Base-by-base conservation (phyloP, 2,797 vertebrate species). In the Orientallactaga sibirica region DNA sequence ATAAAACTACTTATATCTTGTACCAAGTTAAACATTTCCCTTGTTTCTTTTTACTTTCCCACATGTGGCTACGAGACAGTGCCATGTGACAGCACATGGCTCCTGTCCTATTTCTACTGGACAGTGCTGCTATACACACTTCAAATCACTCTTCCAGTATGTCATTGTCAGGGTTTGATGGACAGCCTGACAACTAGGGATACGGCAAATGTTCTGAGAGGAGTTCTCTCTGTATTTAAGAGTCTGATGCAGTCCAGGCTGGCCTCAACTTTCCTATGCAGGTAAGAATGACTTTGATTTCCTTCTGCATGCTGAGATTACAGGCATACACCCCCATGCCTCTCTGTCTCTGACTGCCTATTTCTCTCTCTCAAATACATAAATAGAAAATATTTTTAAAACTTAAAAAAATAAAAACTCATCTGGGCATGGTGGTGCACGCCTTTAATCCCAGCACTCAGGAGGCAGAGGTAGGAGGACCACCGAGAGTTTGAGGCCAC, bases 41-140 rank as follows among this genome's bases (percentile, higher is more conserved):
- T 43, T 52, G 41, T 58, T 79, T 90, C 24, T 48, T 88, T 75
- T 76, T 58, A 76, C 22, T 89, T 83, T 88, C 89, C 33, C 58
- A 80, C 62, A 78, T 22, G n/a, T 25, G 66, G 74, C 66, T 70
- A 62, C 41, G 37, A 83, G 41, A 64, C 77, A 89, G 52, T 41
- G 12, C 52, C 27, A 43, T 75, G 88, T 25, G 48, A 12, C n/a
- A n/a, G 2, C 4, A n/a, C 7, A 33, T 25, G 70, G 43, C 20
- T 81, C 24, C 29, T 1, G 41, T 33, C 85, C 16, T 68, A 22
- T 37, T 73, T 78, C 58, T 67, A 33, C 0, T 22, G 11, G 43
- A 67, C n/a, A 79, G 61, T 25, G 64, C 4, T 48, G 61, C 41
- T 43, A 3, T 0, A 70, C 55, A 33, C 58, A 14, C 5, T 33